These are phyloP conservation scores for Zaprionus gabonicus DNA, from an alignment of 1,140 invertebrate genomes.

Conservation along the genomic window DNA sequence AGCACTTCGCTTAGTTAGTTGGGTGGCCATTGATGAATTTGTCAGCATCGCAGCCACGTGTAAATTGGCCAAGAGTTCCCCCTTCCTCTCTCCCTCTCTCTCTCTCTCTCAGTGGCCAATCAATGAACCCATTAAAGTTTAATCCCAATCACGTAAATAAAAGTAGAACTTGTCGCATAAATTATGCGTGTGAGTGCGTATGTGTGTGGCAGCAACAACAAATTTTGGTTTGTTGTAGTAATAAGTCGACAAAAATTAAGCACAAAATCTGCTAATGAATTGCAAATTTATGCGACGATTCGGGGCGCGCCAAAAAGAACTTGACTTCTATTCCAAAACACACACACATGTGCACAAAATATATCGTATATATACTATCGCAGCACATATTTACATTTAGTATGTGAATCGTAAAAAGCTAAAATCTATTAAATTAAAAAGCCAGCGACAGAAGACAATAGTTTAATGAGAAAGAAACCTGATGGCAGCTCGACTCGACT, in stretches of 20 bases:
- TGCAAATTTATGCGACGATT: slow-evolving; percentile 77
- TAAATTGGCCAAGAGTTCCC: slow-evolving; percentile 53
- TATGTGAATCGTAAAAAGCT: slow-evolving; percentile 64
- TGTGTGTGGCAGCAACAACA: slow-evolving; percentile 51
- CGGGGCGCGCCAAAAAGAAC: slow-evolving; percentile 78
- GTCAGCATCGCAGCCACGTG: slow-evolving; percentile 57
- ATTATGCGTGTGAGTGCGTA: slow-evolving; percentile 63
- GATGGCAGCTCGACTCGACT: slow-evolving; percentile 35
- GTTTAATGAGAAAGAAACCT: slow-evolving; percentile 82
- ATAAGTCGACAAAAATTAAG: slow-evolving; percentile 71
- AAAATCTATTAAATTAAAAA: slow-evolving; percentile 79
- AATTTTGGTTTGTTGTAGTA: slow-evolving; percentile 34
- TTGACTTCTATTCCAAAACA: slow-evolving; percentile 67
- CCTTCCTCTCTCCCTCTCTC: neutral
- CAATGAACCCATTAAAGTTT: slow-evolving; percentile 82
- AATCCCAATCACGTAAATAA: slow-evolving; percentile 80
- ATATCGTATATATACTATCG: slow-evolving; percentile 6
- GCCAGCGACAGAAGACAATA: slow-evolving; percentile 51
- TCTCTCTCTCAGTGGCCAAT: slow-evolving; percentile 43
- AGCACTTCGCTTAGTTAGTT: slow-evolving; percentile 61
- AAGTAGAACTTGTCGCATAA: slow-evolving; percentile 80
- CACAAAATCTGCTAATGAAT: slow-evolving; percentile 72
- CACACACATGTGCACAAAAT: slow-evolving; percentile 5
- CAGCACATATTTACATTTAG: slow-evolving; percentile 14
- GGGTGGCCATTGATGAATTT: slow-evolving; percentile 68